phyloP scores from a whole-genome alignment of 1,140 invertebrate species.

The Drosophila busckii region DNA sequence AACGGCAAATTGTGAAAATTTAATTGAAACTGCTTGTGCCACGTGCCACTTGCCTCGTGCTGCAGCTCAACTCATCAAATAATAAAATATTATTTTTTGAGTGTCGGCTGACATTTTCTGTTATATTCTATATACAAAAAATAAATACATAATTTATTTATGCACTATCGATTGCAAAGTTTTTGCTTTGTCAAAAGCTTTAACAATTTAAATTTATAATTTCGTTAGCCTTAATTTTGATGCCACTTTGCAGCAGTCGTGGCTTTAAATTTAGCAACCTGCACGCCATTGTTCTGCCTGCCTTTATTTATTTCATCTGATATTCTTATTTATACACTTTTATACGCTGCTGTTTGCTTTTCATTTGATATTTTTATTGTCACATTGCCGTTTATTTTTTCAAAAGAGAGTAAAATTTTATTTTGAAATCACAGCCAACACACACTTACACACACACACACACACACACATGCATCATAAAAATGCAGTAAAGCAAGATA shows the following conservation, averaged over 20 bases:
- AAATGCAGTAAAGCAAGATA: conserved; percentile 6
- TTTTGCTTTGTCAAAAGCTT: no score
- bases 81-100: conserved; percentile 47
- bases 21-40: conserved; percentile 60
- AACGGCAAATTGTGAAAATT: conserved; percentile 72
- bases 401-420: conserved; percentile 28
- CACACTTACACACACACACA: conserved; percentile 38
- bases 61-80: conserved; percentile 46
- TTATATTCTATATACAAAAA: conserved; percentile 3
- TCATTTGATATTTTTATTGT: conserved; percentile 23
- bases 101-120: conserved; percentile 6
- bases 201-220: not conserved
- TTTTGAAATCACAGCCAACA: conserved; percentile 56
- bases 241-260: no score
- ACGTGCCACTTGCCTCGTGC: conserved; percentile 26
- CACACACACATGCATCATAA: conserved; percentile 27
- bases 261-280: no score
- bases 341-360: conserved; percentile 15
- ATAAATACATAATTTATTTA: conserved; percentile 12
- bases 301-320: conserved; percentile 27
- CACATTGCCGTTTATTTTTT: conserved; percentile 47
- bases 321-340: conserved; percentile 6
- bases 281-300: no score
- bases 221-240: no score
- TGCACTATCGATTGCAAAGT: no score